Percentiles rank a stretch among this genome's conserved stretches.
phyloP scores from a whole-genome alignment of 1,140 invertebrate species.

The Trichonephila clavata region DNA sequence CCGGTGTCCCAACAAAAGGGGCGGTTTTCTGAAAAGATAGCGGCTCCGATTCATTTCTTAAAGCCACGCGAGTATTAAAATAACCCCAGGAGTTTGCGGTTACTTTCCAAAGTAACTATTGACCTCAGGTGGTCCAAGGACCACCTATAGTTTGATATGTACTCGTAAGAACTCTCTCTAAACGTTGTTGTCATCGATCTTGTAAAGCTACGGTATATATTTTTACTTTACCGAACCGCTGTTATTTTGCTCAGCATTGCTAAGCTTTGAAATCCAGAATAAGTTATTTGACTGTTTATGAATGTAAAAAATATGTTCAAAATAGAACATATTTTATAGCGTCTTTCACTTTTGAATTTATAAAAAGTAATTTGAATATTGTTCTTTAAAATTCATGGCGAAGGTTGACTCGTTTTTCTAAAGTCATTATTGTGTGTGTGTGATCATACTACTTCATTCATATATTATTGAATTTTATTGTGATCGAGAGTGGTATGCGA shows the following conservation, averaged over 20 bases:
- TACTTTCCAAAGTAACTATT: constrained; percentile 56
- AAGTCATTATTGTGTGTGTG: too few relatives aligned
- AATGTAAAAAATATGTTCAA: too few relatives aligned
- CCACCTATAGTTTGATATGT: constrained; percentile 55
- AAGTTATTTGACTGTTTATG: not conserved
- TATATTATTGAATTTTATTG: too few relatives aligned
- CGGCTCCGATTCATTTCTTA: constrained; percentile 46
- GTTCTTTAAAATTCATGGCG: not conserved
- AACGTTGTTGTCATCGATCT: constrained; percentile 44
- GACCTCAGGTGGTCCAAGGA: constrained; percentile 68
- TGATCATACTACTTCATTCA: too few relatives aligned
- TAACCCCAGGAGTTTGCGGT: constrained; percentile 57
- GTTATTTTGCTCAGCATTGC: not conserved
- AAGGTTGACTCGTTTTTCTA: not conserved
- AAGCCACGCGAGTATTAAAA: constrained; percentile 75
- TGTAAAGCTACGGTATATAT: not conserved
- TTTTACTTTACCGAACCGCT: not conserved
- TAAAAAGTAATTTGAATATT: not conserved
- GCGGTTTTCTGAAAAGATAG: constrained; percentile 67
- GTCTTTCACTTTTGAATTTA: not conserved
- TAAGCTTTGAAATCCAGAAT: not conserved
- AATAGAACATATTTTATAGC: too few relatives aligned
- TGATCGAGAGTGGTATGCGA: too few relatives aligned
- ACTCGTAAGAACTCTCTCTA: not conserved
- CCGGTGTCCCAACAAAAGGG: constrained; percentile 49